Base-by-base conservation (phyloP, 2,113 vertebrate species). In the Rhabdomys dilectus region DNA sequence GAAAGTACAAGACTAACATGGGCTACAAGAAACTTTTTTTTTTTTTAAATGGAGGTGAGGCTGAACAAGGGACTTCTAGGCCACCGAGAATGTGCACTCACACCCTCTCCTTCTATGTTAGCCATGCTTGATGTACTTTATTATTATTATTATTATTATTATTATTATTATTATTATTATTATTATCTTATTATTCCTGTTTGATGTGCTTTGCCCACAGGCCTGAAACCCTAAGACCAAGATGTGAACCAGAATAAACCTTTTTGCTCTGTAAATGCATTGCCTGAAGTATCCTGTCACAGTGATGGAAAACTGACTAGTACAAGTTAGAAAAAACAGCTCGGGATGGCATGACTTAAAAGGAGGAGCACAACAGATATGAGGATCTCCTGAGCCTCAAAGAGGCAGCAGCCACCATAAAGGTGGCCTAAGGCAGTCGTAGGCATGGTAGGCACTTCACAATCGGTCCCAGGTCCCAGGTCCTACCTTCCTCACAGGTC, bases 401-500 rank as follows among this genome's bases (percentile, higher is more conserved):
- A n/a, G 62, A 87, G 87, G 94, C 60, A 70, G 86, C 0, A 2
- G 76, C 39, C 36, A 13, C 42, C 3, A 9, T 4, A 22, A 1
- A 0, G 11, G 16, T 13, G 58, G 51, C 15, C 75, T 77, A 17
- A 58, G 51, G 42, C 7, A 2, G 3, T 53, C 2, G 10, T 8
- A 60, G 0, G 4, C 26, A 24, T 42, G 1, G 48, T 80, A 58
- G 60, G 34, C 62, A 19, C 12, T 22, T 39, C 53, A 53, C 21
- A 24, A 3, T 4, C 60, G 2, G 22, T 2, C 45, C 17, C 15
- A 8, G 39, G 24, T 68, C 11, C 31, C 31, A 6, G 62, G 80
- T 45, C 98, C 97, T 98, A 99, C 99, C 99, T 99, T 99, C 99
- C 88, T 99, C 98, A 70, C 99, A 99, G 98, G 98, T 98, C 3